Conservation (phyloP, 2,888 invertebrate species). For the Synanthedon andrenaeformis region DNA sequence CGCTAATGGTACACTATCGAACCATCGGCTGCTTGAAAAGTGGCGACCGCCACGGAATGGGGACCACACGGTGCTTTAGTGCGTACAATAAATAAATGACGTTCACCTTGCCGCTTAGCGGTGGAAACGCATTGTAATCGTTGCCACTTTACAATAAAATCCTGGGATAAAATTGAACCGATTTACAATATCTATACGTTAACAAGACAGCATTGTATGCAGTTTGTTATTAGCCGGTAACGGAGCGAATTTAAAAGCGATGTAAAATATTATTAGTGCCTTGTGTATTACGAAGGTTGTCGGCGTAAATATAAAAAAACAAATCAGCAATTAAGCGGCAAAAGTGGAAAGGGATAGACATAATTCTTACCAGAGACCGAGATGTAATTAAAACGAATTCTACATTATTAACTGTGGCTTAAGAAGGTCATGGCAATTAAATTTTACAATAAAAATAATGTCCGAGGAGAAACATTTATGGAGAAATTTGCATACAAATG, state of each 20-base stretch:
- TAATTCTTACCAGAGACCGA: constrained; percentile 5
- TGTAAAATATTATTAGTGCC: no score
- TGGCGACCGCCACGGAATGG: constrained; percentile 56
- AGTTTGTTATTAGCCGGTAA: background rate
- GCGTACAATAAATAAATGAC: constrained; percentile 56
- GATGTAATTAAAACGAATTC: constrained; percentile 46
- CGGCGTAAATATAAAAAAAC: no score
- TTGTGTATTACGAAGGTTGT: no score
- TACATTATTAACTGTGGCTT: constrained; percentile 39
- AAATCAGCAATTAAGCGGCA: no score
- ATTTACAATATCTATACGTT: background rate
- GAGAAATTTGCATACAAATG: constrained; percentile 34
- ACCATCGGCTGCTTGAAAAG: constrained; percentile 56
- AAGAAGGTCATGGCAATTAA: constrained; percentile 61
- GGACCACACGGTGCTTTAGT: constrained; percentile 57
- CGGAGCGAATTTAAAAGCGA: no score
- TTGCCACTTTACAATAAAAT: background rate
- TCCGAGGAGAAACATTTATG: constrained; percentile 36
- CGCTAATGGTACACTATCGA: constrained; percentile 70
- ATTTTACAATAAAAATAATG: constrained; percentile 48
- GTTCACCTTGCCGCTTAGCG: constrained; percentile 16
- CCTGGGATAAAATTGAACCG: background rate
- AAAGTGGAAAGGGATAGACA: background rate
- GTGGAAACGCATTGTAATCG: background rate
- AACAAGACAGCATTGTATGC: background rate